These are phyloP conservation scores for Pampus argenteus DNA, from an alignment of 2,797 vertebrate genomes.

Conservation along the genomic window DNA sequence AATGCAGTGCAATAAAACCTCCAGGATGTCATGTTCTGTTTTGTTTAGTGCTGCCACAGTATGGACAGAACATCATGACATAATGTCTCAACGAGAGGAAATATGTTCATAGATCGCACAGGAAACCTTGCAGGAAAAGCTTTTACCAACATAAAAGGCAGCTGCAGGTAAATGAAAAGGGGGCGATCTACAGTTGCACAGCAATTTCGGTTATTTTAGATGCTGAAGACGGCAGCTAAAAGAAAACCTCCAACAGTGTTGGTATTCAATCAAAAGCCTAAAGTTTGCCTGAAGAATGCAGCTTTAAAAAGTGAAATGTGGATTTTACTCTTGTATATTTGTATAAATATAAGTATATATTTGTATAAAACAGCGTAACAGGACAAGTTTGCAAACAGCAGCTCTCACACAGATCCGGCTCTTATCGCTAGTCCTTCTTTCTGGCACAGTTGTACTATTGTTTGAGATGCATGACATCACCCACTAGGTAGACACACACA, in stretches of 20 bases:
- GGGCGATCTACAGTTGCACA: neutral
- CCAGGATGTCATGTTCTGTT: neutral
- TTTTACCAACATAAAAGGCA: constrained; percentile 41
- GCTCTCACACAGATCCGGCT: constrained; percentile 35
- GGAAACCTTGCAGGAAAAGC: constrained; percentile 51
- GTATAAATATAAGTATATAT: too few species aligned
- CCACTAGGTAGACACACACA: constrained; percentile 20
- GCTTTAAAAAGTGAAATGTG: constrained; percentile 6
- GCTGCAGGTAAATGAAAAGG: neutral
- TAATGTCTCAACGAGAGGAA: constrained; percentile 43
- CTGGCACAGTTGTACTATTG: constrained; percentile 58
- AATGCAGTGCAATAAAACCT: neutral
- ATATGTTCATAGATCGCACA: constrained; percentile 36
- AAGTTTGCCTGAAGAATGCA: too few species aligned
- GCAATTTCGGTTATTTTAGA: neutral
- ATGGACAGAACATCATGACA: constrained; percentile 19
- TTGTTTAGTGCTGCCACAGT: neutral
- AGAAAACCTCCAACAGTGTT: too few species aligned
- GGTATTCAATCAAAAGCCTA: too few species aligned
- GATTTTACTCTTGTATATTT: too few species aligned
- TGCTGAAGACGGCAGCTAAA: neutral
- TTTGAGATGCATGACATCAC: constrained; percentile 63
- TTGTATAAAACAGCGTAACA: constrained; percentile 4
- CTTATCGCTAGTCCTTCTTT: constrained; percentile 45
- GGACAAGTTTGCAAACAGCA: neutral